These are phyloP conservation scores for Danionella cerebrum DNA, from an alignment of 2,113 vertebrate genomes.

Conservation along the genomic window DNA sequence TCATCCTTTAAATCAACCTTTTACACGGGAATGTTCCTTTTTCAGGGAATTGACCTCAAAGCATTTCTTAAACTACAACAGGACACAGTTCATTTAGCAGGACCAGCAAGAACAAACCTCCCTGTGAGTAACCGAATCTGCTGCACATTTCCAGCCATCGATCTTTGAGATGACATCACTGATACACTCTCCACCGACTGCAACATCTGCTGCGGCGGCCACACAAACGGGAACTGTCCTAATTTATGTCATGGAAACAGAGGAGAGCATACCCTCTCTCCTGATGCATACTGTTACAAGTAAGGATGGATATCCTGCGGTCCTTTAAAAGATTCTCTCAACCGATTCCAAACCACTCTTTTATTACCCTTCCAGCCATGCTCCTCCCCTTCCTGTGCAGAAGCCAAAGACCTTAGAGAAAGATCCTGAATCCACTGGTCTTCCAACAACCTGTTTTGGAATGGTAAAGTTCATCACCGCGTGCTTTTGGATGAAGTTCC, in stretches of 20 bases:
- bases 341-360: too few species aligned
- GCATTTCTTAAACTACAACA: conserved; percentile 9
- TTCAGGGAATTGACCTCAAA: neutral
- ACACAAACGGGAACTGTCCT: conserved; percentile 13
- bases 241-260: neutral
- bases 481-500: too few species aligned
- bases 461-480: too few species aligned
- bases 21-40: conserved; percentile 6
- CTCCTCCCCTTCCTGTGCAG: too few species aligned
- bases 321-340: too few species aligned
- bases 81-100: conserved; percentile 13
- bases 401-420: too few species aligned
- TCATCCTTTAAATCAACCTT: neutral
- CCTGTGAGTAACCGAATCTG: conserved; percentile 12
- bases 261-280: neutral
- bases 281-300: neutral
- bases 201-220: conserved; percentile 17
- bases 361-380: too few species aligned
- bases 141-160: conserved; percentile 8
- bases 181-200: conserved; percentile 8
- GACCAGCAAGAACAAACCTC: conserved; percentile 6
- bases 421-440: too few species aligned
- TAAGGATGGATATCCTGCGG: too few species aligned
- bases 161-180: conserved; percentile 20
- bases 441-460: too few species aligned